Percentiles rank a stretch among this genome's conserved stretches.
Evolutionary conservation across 2,113 vertebrate species (phyloP).

Genomic region (Pelecanoides urinatrix): DNA sequence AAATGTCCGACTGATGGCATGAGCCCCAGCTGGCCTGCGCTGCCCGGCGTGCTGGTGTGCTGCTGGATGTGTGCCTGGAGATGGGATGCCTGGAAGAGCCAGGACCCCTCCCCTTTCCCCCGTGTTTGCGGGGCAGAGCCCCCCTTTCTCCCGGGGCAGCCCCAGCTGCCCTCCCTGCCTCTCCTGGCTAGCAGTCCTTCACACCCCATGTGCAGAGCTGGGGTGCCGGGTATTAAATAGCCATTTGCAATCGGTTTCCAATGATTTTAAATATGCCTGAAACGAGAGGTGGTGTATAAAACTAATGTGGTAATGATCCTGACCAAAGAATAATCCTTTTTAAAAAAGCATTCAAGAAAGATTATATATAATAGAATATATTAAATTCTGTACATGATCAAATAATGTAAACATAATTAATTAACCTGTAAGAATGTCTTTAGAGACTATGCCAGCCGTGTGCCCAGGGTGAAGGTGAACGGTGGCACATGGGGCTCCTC

Average conservation of each 20-base stretch:
- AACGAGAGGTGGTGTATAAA: slow-evolving; percentile 34
- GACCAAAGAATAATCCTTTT: slow-evolving; percentile 49
- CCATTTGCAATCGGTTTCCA: background rate
- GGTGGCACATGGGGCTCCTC: background rate
- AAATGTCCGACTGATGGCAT: accelerated
- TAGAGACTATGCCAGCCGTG: background rate
- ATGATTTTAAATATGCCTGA: background rate
- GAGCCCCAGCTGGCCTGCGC: background rate
- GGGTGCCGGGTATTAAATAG: background rate
- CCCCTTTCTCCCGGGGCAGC: background rate
- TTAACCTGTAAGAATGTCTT: slow-evolving; percentile 52
- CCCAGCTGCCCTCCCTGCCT: background rate
- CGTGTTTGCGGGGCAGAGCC: background rate
- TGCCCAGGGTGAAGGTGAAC: background rate
- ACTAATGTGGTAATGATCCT: background rate
- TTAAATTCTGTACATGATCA: slow-evolving; percentile 68
- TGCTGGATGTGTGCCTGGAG: background rate
- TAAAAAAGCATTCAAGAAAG: slow-evolving; percentile 62
- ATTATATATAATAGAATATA: slow-evolving; percentile 67
- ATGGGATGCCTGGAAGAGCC: background rate
- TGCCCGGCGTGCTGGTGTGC: background rate
- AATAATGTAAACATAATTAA: slow-evolving; percentile 70
- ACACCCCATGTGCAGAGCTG: background rate
- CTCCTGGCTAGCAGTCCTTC: background rate
- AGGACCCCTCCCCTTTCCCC: background rate